Conservation (phyloP, 2,888 invertebrate genomes). For the Scaptomyza flava region DNA sequence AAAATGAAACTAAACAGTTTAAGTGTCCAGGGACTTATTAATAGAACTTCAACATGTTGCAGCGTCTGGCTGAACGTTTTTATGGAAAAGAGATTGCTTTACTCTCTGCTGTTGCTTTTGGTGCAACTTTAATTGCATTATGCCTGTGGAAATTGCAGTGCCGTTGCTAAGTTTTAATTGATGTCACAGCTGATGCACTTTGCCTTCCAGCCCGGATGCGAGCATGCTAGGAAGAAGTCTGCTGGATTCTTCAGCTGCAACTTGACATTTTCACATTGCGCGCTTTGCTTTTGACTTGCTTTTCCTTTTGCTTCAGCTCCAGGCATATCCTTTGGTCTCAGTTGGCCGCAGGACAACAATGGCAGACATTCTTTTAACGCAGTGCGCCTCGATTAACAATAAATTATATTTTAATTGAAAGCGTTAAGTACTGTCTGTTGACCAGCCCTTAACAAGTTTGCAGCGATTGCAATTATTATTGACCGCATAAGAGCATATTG, state of each 20-base stretch:
- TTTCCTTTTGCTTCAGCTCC: constrained; percentile 1
- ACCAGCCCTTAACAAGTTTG: neutral
- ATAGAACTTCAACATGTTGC: constrained; percentile 30
- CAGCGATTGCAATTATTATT: constrained; percentile 13
- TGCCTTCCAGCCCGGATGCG: constrained; percentile 24
- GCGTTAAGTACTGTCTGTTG: constrained; percentile 33
- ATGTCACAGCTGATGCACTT: constrained; percentile 69
- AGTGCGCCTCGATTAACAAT: constrained; percentile 46
- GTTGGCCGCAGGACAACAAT: constrained; percentile 33
- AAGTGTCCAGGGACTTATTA: constrained; percentile 27
- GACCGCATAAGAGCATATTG: constrained; percentile 24
- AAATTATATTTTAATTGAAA: constrained; percentile 56
- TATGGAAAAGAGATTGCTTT: constrained; percentile 42
- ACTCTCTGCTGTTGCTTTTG: constrained; percentile 39
- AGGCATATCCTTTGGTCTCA: constrained; percentile 16
- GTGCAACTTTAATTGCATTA: constrained; percentile 73
- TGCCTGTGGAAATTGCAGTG: constrained; percentile 55
- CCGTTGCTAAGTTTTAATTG: constrained; percentile 66
- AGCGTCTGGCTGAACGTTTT: constrained; percentile 20
- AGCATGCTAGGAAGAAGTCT: constrained; percentile 7
- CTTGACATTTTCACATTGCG: constrained; percentile 39
- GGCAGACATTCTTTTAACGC: constrained; percentile 24
- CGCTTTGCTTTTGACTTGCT: constrained; percentile 19
- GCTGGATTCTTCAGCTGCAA: constrained; percentile 16
- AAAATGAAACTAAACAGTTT: constrained; percentile 5